These are phyloP conservation scores for Tachycineta bicolor DNA, from an alignment of 2,113 vertebrate species.

Conservation along the genomic window DNA sequence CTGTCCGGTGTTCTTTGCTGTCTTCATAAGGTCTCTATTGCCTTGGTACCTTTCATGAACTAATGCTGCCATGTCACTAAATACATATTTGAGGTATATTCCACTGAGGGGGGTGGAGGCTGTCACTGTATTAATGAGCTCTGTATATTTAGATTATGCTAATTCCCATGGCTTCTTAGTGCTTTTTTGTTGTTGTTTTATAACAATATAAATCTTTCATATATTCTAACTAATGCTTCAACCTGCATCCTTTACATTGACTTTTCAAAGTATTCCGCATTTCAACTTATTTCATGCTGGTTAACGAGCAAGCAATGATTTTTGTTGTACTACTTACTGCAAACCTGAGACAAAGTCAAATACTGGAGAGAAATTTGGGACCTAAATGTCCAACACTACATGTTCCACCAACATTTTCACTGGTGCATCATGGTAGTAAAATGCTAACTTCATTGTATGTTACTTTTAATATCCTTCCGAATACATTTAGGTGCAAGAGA, in stretches of 20 bases:
- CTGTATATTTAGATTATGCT: background rate
- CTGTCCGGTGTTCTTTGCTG: background rate
- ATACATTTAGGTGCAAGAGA: background rate
- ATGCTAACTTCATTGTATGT: background rate
- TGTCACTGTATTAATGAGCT: background rate
- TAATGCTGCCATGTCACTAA: background rate
- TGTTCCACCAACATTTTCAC: background rate
- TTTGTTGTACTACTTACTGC: background rate
- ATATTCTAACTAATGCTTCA: background rate
- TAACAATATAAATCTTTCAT: background rate
- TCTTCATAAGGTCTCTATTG: background rate
- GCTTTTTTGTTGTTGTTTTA: background rate
- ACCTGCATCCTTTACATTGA: background rate
- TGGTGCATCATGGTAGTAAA: background rate
- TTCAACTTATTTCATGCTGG: background rate
- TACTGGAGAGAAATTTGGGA: background rate
- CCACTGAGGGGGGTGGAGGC: background rate
- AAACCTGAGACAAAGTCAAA: background rate
- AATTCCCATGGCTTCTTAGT: background rate
- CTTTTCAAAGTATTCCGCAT: background rate
- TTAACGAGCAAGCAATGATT: background rate
- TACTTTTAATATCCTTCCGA: background rate
- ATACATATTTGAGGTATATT: background rate
- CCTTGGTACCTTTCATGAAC: background rate
- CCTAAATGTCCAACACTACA: background rate